Evolutionary conservation across 2,797 vertebrate species (phyloP), one percentile per base, ranked within the genome.

Genomic region (Corythornis leucogaster): DNA sequence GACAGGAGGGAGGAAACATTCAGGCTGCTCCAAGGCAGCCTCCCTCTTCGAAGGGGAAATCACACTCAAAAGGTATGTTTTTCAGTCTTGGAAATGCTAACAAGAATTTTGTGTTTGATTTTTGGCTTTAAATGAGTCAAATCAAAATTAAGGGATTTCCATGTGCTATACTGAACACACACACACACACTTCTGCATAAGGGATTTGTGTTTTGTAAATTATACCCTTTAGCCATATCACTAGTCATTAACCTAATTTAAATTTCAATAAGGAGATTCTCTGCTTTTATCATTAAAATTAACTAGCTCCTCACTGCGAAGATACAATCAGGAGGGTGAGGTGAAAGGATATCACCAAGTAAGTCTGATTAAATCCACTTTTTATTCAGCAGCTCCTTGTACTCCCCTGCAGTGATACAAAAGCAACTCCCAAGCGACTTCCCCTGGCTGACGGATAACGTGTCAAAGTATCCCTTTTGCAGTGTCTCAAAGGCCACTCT

Each of bases 331-430:
- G 67, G 45, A 43, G 48, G 58, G 57, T 26, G 59, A 93, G 85
- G 94, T 78, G 90, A 79, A 80, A 70, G 69, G 86, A 59, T 78
- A 75, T 66, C 78, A 35, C 92, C 53, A 28, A 88, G 48, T 21
- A 38, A 59, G 54, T 59, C 92, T 76, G 95, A 97, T 97, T 97
- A 97, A 97, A 87, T 95, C 96, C 85, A 75, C 91, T 92, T 92
- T 96, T 92, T 64, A 83, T 63, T 84, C 87, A 18, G 51, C 66
- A 85, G 84, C 85, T 93, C 21, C 92, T 67, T n/a, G 53, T 25
- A 51, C 86, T 91, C 88, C 86, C 90, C 91, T 61, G 62, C 73
- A 16, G 80, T 13, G 94, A 81, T 76, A 95, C 94, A 86, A 92
- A 95, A 87, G 93, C 77, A 85, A 91, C 96, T 96, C 97, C 96